Evolutionary conservation across 2,888 invertebrate species (phyloP), one percentile per base, ranked within the genome.

Genomic region (Coleophora deauratella): DNA sequence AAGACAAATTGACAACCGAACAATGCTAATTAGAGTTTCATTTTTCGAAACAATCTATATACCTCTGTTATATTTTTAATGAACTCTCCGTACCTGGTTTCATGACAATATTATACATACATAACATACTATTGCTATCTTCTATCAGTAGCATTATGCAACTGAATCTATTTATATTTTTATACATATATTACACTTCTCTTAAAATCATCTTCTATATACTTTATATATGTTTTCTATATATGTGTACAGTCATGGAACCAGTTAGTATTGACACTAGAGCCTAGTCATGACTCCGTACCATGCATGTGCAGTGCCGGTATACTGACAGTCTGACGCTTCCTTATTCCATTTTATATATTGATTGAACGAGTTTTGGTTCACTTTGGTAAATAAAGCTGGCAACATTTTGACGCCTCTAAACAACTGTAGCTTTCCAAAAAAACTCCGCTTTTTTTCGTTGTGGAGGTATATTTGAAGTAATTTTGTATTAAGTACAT

Each of bases 261-360:
- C 76, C 63, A 66, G 73, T 54, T 59, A 59, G 54, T 54, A 52
- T 55, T 49, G 21, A 57, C 69, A 68, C 56, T 73, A 72, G 71
- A 21, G 21, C 21, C 50, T 63, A 62, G 64, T 46, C 39, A 41
- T 38, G 46, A 65, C 61, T 59, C 61, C 62, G 57, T 21, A 67
- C 70, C 66, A 57, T 38, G 82, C 82, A 82, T 82, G 81, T 44
- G 72, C 75, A 68, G 62, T 57, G 67, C 61, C 64, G 57, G 58
- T 55, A 50, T 21, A 21, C 21, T 54, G 52, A 65, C 78, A 74
- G 74, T 77, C 72, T 77, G 78, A 76, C 79, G 80, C 82, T 80
- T 75, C 71, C 74, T 70, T 21, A 21, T 21, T 21, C 6, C 21
- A 21, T 21, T 21, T 21, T 21, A 21, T 21, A 21, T 6, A 21